Conservation (phyloP, 1,140 invertebrate genomes). For the Rhynchophorus ferrugineus region DNA sequence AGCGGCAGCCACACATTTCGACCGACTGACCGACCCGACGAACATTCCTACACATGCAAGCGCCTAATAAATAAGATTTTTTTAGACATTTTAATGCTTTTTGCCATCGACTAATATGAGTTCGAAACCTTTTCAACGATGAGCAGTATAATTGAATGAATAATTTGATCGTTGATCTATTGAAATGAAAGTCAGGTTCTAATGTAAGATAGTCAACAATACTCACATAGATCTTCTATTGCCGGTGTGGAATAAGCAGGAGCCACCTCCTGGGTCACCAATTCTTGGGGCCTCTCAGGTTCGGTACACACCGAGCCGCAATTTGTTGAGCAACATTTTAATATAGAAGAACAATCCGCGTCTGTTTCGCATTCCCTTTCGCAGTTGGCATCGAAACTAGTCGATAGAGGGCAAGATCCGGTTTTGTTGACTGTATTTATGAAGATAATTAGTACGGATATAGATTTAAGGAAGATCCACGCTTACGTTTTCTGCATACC, state of each 20-base stretch:
- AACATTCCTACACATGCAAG: neutral
- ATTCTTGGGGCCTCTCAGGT: constrained; percentile 43
- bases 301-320: constrained; percentile 65
- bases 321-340: constrained; percentile 75
- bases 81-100: too few species aligned
- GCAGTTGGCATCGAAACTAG: constrained; percentile 45
- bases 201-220: neutral
- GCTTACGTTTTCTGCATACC: constrained; percentile 57
- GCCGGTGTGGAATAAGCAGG: constrained; percentile 39
- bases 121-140: too few species aligned
- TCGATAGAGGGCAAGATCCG: constrained; percentile 62
- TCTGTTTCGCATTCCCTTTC: constrained; percentile 69
- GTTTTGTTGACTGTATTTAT: constrained; percentile 62
- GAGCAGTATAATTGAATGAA: too few species aligned
- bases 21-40: too few species aligned
- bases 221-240: constrained; percentile 13
- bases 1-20: too few species aligned
- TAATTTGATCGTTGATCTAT: neutral
- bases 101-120: too few species aligned
- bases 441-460: too few species aligned
- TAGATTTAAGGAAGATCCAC: too few species aligned
- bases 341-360: constrained; percentile 66
- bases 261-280: constrained; percentile 23
- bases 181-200: neutral
- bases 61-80: too few species aligned